phyloP scores from a whole-genome alignment of 1,140 invertebrate species.

The Tenebrio molitor region DNA sequence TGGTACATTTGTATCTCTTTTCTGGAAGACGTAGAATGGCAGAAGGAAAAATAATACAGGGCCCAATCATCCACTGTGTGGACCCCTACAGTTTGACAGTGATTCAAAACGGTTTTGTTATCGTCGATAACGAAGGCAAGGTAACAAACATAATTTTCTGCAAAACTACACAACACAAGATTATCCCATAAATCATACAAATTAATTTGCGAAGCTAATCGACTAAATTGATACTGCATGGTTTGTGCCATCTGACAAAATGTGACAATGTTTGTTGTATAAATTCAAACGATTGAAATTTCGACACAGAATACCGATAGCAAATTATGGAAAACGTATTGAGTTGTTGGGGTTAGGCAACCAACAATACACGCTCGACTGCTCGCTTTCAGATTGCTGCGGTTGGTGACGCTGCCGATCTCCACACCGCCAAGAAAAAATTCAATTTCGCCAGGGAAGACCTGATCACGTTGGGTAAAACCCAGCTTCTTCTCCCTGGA shows the following conservation, averaged over 20 bases:
- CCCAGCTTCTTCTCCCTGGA: conserved; percentile 87
- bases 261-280: too few species aligned
- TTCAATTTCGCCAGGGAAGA: conserved; percentile 44
- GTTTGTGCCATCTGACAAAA: too few species aligned
- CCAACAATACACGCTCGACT: conserved; percentile 21
- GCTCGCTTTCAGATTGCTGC: conserved; percentile 49
- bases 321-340: too few species aligned
- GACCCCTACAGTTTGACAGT: conserved; percentile 60
- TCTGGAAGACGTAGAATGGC: too few species aligned
- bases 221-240: too few species aligned
- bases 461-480: conserved; percentile 64
- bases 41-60: conserved; percentile 49
- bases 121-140: conserved; percentile 67
- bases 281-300: too few species aligned
- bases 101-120: conserved; percentile 66
- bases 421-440: conserved; percentile 48
- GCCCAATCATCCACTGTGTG: conserved; percentile 61
- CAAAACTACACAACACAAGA: too few species aligned
- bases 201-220: too few species aligned
- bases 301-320: too few species aligned
- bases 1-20: too few species aligned
- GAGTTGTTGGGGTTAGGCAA: too few species aligned
- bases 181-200: too few species aligned
- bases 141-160: conserved; percentile 44
- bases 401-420: conserved; percentile 41